Evolutionary conservation across 2,888 invertebrate genomes (phyloP), one percentile per base, ranked within the genome.

Genomic region (Nymphalis polychloros): DNA sequence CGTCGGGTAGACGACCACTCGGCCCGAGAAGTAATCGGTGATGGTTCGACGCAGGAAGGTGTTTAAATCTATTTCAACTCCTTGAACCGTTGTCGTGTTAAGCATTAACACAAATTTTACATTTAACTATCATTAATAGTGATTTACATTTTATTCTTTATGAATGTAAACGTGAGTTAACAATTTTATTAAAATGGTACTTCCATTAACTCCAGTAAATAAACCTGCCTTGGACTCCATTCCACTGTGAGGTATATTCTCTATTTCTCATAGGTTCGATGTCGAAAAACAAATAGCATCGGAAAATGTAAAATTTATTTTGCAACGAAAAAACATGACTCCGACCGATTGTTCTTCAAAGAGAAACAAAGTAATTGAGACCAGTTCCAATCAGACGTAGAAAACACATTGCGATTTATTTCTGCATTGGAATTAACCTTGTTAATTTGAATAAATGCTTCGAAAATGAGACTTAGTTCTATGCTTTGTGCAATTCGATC

Each of bases 321-420:
- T 55, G 53, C 53, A 55, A 31, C 31, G 53, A 16, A 55, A 31
- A 17, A 31, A 31, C 53, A 17, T 55, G 53, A 55, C 8, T 31
- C 53, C n/a, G 53, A 55, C 31, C 17, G 31, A 31, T 55, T 27
- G 53, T 55, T 55, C 17, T 55, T 31, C 53, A 55, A 55, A 55
- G 53, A 31, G 31, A 55, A 55, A 17, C 27, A 55, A 55, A 55
- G 13, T 41, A 41, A 41, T 41, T 55, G 53, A 27, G 52, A 52
- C 20, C 23, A 55, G 53, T 31, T 55, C 53, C 53, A 31, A 55
- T 55, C 31, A 27, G 31, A 55, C 31, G n/a, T 31, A n/a, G 53
- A n/a, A n/a, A 27, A 55, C 27, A 31, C 27, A 31, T 31, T 31
- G 27, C 31, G 17, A 41, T 41, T 41, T 41, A 41, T 41, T 31